These are phyloP conservation scores for Andrena bicolor DNA, from an alignment of 2,888 invertebrate genomes.

Conservation along the genomic window DNA sequence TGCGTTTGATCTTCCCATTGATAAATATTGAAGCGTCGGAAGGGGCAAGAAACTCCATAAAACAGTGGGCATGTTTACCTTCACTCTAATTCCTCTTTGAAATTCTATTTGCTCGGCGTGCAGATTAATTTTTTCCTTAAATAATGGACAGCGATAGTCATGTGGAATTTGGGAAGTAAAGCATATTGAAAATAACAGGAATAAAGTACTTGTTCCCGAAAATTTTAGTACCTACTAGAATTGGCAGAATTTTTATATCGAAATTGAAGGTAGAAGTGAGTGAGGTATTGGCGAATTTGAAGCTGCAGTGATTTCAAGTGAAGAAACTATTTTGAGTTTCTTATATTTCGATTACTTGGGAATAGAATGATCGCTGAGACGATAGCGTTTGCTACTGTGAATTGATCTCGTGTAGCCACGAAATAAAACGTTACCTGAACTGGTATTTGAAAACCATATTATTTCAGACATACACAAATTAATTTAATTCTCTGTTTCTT, in stretches of 20 bases:
- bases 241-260: too few species aligned
- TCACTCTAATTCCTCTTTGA: neutral
- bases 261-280: too few species aligned
- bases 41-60: neutral
- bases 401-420: neutral
- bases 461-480: neutral
- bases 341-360: neutral
- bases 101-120: neutral
- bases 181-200: too few species aligned
- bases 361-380: neutral
- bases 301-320: neutral
- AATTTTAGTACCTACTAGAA: too few species aligned
- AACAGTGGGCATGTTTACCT: neutral
- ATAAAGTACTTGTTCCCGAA: too few species aligned
- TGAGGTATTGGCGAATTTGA: neutral
- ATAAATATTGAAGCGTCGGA: conserved; percentile 25
- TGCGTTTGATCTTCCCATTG: conserved; percentile 11
- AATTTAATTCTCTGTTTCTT: neutral
- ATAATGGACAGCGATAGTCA: too few species aligned
- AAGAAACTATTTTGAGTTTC: too few species aligned
- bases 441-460: neutral
- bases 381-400: neutral
- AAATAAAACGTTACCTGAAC: too few species aligned
- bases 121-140: too few species aligned
- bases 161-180: too few species aligned